Evolutionary conservation across 2,888 invertebrate species (phyloP), one percentile per base, ranked within the genome.

Genomic region (Cyaniris semiargus): DNA sequence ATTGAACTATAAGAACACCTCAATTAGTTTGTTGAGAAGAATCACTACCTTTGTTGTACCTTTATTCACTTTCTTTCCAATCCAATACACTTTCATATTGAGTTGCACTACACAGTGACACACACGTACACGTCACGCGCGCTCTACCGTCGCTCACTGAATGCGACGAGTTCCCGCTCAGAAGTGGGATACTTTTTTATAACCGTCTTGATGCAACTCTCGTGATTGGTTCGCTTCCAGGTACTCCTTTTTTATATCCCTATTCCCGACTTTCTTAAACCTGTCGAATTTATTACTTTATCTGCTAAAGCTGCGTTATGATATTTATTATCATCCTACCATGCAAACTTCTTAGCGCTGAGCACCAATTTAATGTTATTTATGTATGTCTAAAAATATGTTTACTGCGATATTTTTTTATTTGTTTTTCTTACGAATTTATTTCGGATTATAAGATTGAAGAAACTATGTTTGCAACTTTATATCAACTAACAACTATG

Each of bases 191-290:
- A 72, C 44, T 72, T 72, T 72, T 72, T 72, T 72, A 72, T 72
- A 72, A 23, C 72, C 44, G 44, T 72, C 72, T 72, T 72, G 44
- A 74, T 74, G 74, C 74, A 74, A 74, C 74, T 38, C 72, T 53
- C 74, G 48, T 53, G 53, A 74, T 74, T 74, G 74, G 74, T 74
- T 74, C 74, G 48, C 7, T 53, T 74, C 74, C 81, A 81, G 81
- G 81, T 81, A 81, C 79, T 77, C 78, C 79, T 77, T 81, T 80
- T 81, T 81, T 79, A 72, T 78, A 78, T 79, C 76, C 76, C 78
- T 56, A 66, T 66, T 71, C 72, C 77, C 80, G 78, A 78, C 80
- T 79, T 79, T 80, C 79, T 80, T 79, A 79, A 76, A 76, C 53
- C 71, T 76, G 76, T 76, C 76, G 71, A 76, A 76, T 76, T 71